These are phyloP conservation scores for Mugil cephalus DNA, from an alignment of 2,113 vertebrate species.

Conservation along the genomic window DNA sequence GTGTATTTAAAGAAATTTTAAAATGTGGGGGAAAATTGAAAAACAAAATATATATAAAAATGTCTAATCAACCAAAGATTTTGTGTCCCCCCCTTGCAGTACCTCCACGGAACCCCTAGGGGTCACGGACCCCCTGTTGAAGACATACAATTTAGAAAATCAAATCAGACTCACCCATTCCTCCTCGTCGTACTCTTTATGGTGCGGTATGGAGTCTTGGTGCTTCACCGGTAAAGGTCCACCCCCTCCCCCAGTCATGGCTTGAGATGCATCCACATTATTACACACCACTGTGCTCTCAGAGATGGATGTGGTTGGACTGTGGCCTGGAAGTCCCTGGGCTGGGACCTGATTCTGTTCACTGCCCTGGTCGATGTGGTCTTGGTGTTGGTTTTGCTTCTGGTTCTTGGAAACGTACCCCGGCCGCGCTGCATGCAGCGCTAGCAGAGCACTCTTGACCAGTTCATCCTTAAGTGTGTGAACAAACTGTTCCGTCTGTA, in stretches of 20 bases:
- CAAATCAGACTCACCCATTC: conserved; percentile 91
- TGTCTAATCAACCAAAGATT: too few relatives aligned
- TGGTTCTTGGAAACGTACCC: conserved; percentile 88
- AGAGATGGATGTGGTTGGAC: conserved; percentile 40
- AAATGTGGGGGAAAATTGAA: too few relatives aligned
- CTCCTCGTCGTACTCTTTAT: conserved; percentile 95
- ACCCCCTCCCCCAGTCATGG: conserved; percentile 69
- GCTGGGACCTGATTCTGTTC: conserved; percentile 62
- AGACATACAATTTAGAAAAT: too few relatives aligned
- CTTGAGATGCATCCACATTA: conserved; percentile 67
- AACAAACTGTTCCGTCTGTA: conserved; percentile 94
- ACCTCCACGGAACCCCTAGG: too few relatives aligned
- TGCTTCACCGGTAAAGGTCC: conserved; percentile 71
- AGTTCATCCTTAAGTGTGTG: conserved; percentile 96
- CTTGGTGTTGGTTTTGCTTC: conserved; percentile 53
- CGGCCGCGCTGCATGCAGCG: conserved; percentile 92
- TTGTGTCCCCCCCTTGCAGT: too few relatives aligned
- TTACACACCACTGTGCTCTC: conserved; percentile 73
- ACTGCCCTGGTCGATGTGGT: conserved; percentile 37
- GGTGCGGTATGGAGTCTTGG: conserved; percentile 93
- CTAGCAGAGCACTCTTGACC: conserved; percentile 94
- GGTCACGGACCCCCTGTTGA: too few relatives aligned
- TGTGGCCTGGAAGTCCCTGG: conserved; percentile 70
- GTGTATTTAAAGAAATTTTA: too few relatives aligned
- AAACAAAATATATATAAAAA: too few relatives aligned